A percentile compares a stretch with the other conserved stretches of the same genome.
phyloP scores from a whole-genome alignment of 1,140 invertebrate species.

The Drosophila pseudoobscura region DNA sequence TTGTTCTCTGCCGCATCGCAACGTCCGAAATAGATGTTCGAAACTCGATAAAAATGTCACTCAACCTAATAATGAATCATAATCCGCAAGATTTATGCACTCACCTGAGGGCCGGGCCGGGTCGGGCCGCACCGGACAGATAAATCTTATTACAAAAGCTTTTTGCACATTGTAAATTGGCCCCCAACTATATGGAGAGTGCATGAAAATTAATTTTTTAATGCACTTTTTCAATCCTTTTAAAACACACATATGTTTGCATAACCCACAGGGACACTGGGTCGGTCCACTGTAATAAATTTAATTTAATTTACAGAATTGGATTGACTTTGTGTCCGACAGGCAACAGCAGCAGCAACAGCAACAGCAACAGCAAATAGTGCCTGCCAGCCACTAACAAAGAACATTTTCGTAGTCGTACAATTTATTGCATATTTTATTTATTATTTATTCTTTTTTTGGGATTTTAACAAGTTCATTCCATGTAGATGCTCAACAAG shows the following conservation, averaged over 20 bases:
- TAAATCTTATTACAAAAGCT: conserved; percentile 51
- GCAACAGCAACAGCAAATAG: conserved; percentile 18
- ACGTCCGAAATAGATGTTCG: conserved; percentile 3
- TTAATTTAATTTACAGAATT: conserved; percentile 75
- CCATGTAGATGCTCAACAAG: conserved; percentile 36
- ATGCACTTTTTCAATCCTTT: conserved; percentile 66
- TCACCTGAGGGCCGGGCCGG: conserved; percentile 29
- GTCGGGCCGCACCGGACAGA: conserved; percentile 3
- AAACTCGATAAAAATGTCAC: conserved; percentile 14
- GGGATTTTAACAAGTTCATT: conserved; percentile 72
- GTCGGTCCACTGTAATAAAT: conserved; percentile 61
- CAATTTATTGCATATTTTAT: conserved; percentile 63
- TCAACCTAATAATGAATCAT: conserved; percentile 41
- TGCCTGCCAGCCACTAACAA: conserved; percentile 35
- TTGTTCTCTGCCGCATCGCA: conserved; percentile 9
- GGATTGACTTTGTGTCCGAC: conserved; percentile 56
- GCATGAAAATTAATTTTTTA: conserved; percentile 68
- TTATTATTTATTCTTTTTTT: conserved; percentile 45
- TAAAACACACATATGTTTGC: conserved; percentile 37
- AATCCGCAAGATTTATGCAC: conserved; percentile 45
- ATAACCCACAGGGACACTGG: conserved; percentile 18
- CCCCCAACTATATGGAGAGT: conserved; percentile 10
- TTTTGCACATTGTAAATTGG: conserved; percentile 65
- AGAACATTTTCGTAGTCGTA: conserved; percentile 9
- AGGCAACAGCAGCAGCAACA: conserved; percentile 39